Evolutionary conservation across 2,888 invertebrate genomes (phyloP).

Genomic region (Andrena minutula): DNA sequence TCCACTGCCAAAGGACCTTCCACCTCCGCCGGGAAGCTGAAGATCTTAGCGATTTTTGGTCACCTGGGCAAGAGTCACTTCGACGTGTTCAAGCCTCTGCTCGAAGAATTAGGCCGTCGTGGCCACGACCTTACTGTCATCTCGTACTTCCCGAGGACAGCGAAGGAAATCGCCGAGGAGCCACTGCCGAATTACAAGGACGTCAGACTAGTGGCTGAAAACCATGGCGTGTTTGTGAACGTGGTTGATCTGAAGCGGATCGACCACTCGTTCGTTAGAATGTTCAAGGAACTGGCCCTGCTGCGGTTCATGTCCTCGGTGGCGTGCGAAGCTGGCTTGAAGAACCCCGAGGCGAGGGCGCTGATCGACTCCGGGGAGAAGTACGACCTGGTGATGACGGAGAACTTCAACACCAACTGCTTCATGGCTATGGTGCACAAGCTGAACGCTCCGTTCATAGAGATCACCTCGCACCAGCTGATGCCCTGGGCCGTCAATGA

Average conservation of each 20-base stretch:
- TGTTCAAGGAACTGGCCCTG: conserved; percentile 60
- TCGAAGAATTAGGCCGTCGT: conserved; percentile 87
- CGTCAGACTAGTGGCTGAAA: conserved; percentile 85
- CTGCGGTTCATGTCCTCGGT: conserved; percentile 75
- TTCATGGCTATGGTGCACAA: conserved; percentile 88
- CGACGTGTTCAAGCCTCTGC: conserved; percentile 87
- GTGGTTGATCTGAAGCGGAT: conserved; percentile 65
- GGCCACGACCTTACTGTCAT: conserved; percentile 90
- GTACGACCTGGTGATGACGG: conserved; percentile 89
- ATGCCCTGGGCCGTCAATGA: conserved; percentile 88
- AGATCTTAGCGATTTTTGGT: conserved; percentile 89
- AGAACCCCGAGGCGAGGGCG: conserved; percentile 80
- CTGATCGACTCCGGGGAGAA: conserved; percentile 74
- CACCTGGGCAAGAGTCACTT: conserved; percentile 91
- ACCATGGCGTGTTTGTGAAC: conserved; percentile 72
- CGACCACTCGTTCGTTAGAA: neutral
- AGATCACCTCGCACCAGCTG: conserved; percentile 82
- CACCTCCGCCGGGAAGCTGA: conserved; percentile 62
- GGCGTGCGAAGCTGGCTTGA: conserved; percentile 84
- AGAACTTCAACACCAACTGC: conserved; percentile 91
- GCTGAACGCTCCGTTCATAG: conserved; percentile 88
- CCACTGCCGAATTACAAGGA: conserved; percentile 87
- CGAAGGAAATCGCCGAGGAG: conserved; percentile 78
- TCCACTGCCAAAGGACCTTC: neutral
- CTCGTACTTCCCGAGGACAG: conserved; percentile 87